Evolutionary conservation across 2,888 invertebrate genomes (phyloP), one percentile per base, ranked within the genome.

Genomic region (Pinctada fucata): DNA sequence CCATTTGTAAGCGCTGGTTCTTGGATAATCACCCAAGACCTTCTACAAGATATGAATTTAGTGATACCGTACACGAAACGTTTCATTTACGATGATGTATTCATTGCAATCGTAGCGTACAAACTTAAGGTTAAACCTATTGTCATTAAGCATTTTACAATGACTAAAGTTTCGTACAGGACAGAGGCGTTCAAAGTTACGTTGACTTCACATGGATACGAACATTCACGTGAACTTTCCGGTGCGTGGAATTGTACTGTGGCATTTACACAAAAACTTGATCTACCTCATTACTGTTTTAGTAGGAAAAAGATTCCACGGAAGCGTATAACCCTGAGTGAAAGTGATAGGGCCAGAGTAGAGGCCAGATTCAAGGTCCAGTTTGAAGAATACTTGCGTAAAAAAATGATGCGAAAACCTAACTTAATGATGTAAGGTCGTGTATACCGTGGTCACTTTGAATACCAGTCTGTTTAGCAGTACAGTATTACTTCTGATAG

Each of bases 1-100:
- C 69, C 75, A n/a, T 75, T 68, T 31, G 52, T 75, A 10, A 75
- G 75, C 52, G 75, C 68, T 31, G 75, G 75, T 6, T 65, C 75
- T 67, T 51, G 63, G 58, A n/a, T 75, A 3, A 68, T 68, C 47
- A 66, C 75, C n/a, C 65, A 49, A 52, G 16, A 50, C 31, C 66
- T 75, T 31, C 8, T 75, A 45, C 45, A 68, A 13, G 68, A 75
- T 58, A 50, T 75, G 31, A 67, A 48, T 49, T 47, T 67, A 47
- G 75, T 52, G 31, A 75, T 75, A 13, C 68, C 8, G 4, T 68
- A 69, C 47, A 75, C 69, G n/a, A 75, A 75, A 47, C 63, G 69
- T 16, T 75, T 75, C 52, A 67, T 47, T 3, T 75, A 58, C 48
- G 75, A 75, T 51, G 75, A 75, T 51, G 69, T 75, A 45, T 75